Percentiles rank a stretch among this genome's conserved stretches.
phyloP scores from a whole-genome alignment of 2,113 vertebrate genomes.

The Seriola rivoliana region DNA sequence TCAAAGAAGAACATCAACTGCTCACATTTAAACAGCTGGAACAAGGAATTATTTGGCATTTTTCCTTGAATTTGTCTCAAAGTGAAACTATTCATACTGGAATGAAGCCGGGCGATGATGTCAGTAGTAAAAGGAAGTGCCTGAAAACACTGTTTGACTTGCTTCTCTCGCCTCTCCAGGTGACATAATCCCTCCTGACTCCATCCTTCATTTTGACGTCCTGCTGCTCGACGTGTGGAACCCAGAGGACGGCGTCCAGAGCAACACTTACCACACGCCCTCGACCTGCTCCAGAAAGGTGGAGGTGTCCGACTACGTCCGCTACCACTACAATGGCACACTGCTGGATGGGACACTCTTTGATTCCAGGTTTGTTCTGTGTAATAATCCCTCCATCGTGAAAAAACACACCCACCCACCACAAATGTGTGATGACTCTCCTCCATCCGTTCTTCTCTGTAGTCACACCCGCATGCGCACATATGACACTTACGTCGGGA shows the following conservation, averaged over 20 bases:
- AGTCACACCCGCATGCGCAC: slow-evolving; percentile 97
- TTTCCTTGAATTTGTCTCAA: too few relatives aligned
- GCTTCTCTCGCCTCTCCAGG: slow-evolving; percentile 76
- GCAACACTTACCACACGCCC: slow-evolving; percentile 90
- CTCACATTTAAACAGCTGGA: too few relatives aligned
- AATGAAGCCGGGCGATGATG: too few relatives aligned
- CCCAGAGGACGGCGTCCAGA: slow-evolving; percentile 90
- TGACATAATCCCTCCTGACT: slow-evolving; percentile 91
- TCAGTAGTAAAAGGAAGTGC: too few relatives aligned
- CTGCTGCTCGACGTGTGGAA: slow-evolving; percentile 97
- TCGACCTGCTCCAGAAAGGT: slow-evolving; percentile 88
- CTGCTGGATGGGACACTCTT: slow-evolving; percentile 97
- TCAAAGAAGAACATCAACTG: too few relatives aligned
- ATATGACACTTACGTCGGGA: slow-evolving; percentile 97
- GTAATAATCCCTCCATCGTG: not conserved
- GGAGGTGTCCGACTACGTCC: slow-evolving; percentile 95
- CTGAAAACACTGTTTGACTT: not conserved
- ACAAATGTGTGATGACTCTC: not conserved
- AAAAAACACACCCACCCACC: not conserved
- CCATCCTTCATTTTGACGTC: slow-evolving; percentile 95
- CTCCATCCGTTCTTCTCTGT: not conserved
- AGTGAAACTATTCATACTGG: too few relatives aligned
- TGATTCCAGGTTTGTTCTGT: slow-evolving; percentile 91
- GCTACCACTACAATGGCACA: slow-evolving; percentile 98
- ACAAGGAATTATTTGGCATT: too few relatives aligned